Base-by-base conservation (phyloP, 2,113 vertebrate genomes). In the Astatotilapia flaviijosephi region DNA sequence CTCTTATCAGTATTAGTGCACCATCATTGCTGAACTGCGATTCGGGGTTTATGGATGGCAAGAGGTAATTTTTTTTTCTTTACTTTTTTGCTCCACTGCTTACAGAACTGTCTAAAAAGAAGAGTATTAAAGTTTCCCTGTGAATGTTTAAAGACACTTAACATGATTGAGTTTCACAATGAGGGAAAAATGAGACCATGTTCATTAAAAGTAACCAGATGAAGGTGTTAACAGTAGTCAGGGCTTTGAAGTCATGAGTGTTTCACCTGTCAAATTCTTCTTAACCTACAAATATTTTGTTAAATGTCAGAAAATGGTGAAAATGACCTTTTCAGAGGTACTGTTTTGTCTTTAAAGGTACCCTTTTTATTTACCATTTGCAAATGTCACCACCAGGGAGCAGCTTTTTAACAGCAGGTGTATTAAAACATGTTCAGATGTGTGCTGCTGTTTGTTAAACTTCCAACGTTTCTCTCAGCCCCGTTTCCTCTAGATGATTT, bases 1-100 rank as follows among this genome's bases (percentile, higher is more conserved):
- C 82, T 93, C 73, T 89, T 92, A 83, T 90, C 90, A 87, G 92
- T 94, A 86, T 96, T 95, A 62, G 56, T 80, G 54, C 79, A 70
- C 81, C 31, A 9, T 49, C 85, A 77, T 83, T 90, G 82, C 83
- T 88, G 84, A 92, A 10, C 79, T 90, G 90, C 55, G 23, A 86
- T 95, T 91, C 68, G 83, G 62, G 86, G 53, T 86, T 88, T 85
- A 73, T 21, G 55, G 45, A 79, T 83, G 88, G 85, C 86, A 47
- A 80, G 49, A 83, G 58, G 37, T 55, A 79, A 90, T 81, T 10
- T 0, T 42, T 60, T 26, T 45, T 40, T 60, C 1, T 3, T n/a
- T 65, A n/a, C 60, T 37, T 65, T 65, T 37, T 65, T 1, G 0
- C 33, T n/a, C 19, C 33, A 37, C 10, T 37, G 19, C 19, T 65